Percentiles rank a stretch among this genome's conserved stretches.
Conservation (phyloP, 2,113 vertebrate genomes). For the Dolichotis patagonum region DNA sequence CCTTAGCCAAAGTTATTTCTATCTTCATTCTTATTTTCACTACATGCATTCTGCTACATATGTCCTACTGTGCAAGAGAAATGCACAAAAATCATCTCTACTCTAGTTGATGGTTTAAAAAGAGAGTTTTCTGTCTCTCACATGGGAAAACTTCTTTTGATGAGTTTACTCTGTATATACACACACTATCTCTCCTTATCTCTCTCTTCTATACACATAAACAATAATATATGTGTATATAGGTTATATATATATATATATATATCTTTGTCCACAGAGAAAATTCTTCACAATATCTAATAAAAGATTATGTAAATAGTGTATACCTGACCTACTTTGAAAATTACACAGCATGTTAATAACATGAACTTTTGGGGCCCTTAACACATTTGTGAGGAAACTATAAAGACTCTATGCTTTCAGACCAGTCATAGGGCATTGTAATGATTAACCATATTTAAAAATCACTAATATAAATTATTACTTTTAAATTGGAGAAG, state of each 20-base stretch:
- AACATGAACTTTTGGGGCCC: background rate
- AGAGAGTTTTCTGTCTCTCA: background rate
- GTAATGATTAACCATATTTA: background rate
- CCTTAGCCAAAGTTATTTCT: background rate
- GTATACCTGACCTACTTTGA: background rate
- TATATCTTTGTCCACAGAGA: background rate
- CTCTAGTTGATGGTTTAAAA: background rate
- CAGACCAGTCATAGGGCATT: background rate
- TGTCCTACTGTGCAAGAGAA: background rate
- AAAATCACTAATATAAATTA: constrained; percentile 28
- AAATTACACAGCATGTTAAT: background rate
- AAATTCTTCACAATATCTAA: background rate
- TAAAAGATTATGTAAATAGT: background rate
- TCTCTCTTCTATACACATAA: background rate
- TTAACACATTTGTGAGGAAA: background rate
- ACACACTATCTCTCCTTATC: background rate
- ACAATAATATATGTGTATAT: accelerated
- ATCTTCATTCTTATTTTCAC: background rate
- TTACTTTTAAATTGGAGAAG: background rate
- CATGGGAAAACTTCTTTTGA: background rate
- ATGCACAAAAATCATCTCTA: background rate
- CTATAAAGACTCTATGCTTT: background rate
- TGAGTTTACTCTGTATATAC: background rate
- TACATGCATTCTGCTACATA: background rate
- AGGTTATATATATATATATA: background rate